phyloP scores from a whole-genome alignment of 1,140 invertebrate genomes.

The Dreissena rostriformis region DNA sequence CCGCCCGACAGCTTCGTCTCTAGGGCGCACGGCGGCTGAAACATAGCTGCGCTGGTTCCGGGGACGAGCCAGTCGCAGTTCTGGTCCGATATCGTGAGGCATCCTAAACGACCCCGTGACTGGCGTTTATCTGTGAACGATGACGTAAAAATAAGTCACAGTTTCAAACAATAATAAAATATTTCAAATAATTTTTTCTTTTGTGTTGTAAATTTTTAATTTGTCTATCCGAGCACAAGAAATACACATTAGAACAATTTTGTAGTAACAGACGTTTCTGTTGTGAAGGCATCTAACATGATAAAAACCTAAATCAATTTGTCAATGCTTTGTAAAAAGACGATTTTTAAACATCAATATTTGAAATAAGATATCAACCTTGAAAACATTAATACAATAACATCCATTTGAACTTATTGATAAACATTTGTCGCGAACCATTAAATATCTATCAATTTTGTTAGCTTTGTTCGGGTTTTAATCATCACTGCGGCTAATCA shows the following conservation, averaged over 20 bases:
- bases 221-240: too few species aligned
- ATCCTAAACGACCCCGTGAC: conserved; percentile 25
- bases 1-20: not conserved
- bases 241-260: not conserved
- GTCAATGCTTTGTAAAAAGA: not conserved
- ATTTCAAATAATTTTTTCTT: not conserved
- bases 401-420: not conserved
- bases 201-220: not conserved
- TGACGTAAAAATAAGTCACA: not conserved
- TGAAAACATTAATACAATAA: not conserved
- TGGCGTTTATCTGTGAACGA: not conserved
- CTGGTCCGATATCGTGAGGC: conserved; percentile 63
- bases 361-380: not conserved
- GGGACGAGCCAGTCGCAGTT: conserved; percentile 55
- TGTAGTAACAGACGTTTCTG: not conserved
- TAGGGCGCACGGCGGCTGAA: not conserved
- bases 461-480: not conserved
- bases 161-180: not conserved
- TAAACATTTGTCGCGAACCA: not conserved
- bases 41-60: conserved; percentile 52
- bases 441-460: not conserved
- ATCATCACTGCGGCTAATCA: not conserved
- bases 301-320: not conserved
- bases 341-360: not conserved
- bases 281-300: not conserved